Evolutionary conservation across 2,797 vertebrate genomes (phyloP).

Genomic region (Cuculus canorus): DNA sequence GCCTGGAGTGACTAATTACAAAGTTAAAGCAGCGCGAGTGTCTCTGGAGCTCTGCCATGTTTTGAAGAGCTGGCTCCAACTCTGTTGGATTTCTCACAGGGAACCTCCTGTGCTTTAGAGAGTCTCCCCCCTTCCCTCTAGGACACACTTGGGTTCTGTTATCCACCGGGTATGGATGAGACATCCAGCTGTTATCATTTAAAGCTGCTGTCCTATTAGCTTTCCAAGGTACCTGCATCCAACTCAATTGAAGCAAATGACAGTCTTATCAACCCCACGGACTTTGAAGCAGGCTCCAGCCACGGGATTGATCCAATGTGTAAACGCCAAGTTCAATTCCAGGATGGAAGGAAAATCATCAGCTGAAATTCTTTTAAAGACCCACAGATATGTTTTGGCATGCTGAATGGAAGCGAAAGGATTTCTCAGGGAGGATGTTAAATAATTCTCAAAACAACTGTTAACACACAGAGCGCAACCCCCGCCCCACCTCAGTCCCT

Average conservation of each 20-base stretch:
- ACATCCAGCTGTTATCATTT: not conserved
- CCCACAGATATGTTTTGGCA: slow-evolving; percentile 42
- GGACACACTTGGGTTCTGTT: not conserved
- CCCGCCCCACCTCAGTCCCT: not conserved
- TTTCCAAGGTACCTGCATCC: slow-evolving; percentile 7
- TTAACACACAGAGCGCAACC: not conserved
- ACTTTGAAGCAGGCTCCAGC: slow-evolving; percentile 52
- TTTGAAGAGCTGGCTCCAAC: not conserved
- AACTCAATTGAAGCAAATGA: not conserved
- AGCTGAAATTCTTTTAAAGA: slow-evolving; percentile 40
- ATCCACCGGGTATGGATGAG: not conserved
- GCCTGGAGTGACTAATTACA: not conserved
- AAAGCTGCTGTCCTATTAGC: not conserved
- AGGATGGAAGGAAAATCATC: slow-evolving; percentile 49
- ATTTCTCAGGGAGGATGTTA: not conserved
- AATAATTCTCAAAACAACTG: slow-evolving; percentile 25
- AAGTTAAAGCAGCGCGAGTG: not conserved
- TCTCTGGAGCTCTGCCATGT: not conserved
- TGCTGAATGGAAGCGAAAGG: not conserved
- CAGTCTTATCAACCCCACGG: not conserved
- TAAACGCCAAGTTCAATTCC: slow-evolving; percentile 11
- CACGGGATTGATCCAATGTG: not conserved
- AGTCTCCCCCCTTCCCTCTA: not conserved
- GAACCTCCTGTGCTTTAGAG: not conserved
- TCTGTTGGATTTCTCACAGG: not conserved